Base-by-base conservation (phyloP, 2,888 invertebrate genomes). In the Graphium colonna region DNA sequence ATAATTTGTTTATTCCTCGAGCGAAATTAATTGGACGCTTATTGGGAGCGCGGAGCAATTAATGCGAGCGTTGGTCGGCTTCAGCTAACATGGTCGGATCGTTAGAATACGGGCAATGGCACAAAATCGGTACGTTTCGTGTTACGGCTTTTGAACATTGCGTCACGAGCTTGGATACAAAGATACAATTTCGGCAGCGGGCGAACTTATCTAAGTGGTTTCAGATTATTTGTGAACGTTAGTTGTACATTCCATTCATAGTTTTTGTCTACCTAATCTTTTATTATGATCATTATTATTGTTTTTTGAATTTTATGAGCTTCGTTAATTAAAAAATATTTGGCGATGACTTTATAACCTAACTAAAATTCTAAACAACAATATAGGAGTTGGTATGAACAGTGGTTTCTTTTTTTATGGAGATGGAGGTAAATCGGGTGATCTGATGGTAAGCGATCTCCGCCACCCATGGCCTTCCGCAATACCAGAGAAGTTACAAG, bases 21-120 rank as follows among this genome's bases (percentile, higher is more conserved):
- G 31, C 38, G 47, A 52, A 53, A 55, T 55, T 55, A 55, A 55
- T 58, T 55, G 55, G 51, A 36, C 48, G 51, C 40, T 51, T 44
- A 52, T 47, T 18, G 51, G 44, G 46, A 55, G 47, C 44, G 55
- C 31, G 50, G 31, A 55, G 38, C 44, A 58, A 55, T 58, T 55
- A 58, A 55, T 58, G 48, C 16, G 47, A 47, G 51, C 49, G 52
- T 46, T 50, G 43, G 52, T 48, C 52, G 47, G 50, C 55, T 52
- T 55, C 52, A 17, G 16, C 42, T 43, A 43, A 41, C 42, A 43
- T 36, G 46, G 12, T 36, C 42, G 28, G 48, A 17, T 48, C 48
- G 43, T 48, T 48, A 43, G 38, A 38, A 42, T 12, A 47, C 52
- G 28, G 43, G 38, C 46, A 47, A 47, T 42, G 36, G 41, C 26